These are phyloP conservation scores for Magallana nippona DNA, from an alignment of 2,888 invertebrate genomes.

Conservation along the genomic window DNA sequence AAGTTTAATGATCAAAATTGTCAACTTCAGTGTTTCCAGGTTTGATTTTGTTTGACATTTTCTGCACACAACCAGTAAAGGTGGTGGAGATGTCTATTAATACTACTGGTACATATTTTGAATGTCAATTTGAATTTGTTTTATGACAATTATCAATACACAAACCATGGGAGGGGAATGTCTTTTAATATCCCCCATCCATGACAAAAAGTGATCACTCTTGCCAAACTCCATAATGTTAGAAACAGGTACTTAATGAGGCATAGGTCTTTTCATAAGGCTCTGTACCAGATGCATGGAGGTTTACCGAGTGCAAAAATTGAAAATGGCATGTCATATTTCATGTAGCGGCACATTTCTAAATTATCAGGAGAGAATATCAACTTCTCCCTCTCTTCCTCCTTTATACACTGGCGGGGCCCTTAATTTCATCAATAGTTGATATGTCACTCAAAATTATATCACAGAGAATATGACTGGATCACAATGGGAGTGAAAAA, in stretches of 20 bases:
- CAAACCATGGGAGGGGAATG: too few relatives aligned
- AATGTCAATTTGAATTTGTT: too few relatives aligned
- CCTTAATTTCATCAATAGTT: slow-evolving; percentile 3
- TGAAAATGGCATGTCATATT: slow-evolving; percentile 30
- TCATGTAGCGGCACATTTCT: slow-evolving; percentile 1
- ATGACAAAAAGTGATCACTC: slow-evolving; percentile 25
- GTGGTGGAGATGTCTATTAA: too few relatives aligned
- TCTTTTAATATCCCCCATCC: background rate
- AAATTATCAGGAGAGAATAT: slow-evolving; percentile 9
- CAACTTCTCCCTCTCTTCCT: background rate
- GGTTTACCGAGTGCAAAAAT: slow-evolving; percentile 20
- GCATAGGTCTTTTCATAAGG: slow-evolving; percentile 15
- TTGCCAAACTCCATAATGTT: background rate
- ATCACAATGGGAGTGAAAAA: background rate
- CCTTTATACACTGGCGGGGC: background rate
- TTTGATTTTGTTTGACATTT: too few relatives aligned
- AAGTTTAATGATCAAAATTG: too few relatives aligned
- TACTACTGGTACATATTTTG: too few relatives aligned
- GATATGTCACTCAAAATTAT: slow-evolving; percentile 23
- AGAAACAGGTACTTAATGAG: slow-evolving; percentile 17
- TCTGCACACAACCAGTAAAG: too few relatives aligned
- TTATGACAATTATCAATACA: too few relatives aligned
- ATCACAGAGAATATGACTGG: background rate
- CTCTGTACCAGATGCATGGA: background rate
- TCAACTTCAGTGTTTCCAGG: too few relatives aligned